These are phyloP conservation scores for Tineola bisselliella DNA, from an alignment of 2,888 invertebrate genomes.

Conservation along the genomic window DNA sequence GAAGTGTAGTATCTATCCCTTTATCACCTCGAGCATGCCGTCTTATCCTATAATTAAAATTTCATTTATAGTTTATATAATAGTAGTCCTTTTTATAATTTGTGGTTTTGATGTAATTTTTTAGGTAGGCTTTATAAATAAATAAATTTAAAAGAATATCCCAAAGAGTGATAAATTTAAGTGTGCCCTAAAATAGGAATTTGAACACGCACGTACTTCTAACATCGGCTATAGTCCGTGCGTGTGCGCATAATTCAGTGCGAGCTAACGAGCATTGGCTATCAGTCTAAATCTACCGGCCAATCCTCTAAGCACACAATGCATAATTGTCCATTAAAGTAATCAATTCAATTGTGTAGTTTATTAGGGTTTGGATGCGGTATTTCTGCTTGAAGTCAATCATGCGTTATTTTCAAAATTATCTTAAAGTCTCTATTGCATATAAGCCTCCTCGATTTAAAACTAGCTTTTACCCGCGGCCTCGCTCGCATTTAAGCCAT, in stretches of 20 bases:
- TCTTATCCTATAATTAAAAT: too few species aligned
- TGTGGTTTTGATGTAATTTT: too few species aligned
- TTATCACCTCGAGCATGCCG: too few species aligned
- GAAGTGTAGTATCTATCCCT: too few species aligned
- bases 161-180: background rate
- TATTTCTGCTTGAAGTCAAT: background rate
- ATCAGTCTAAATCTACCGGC: slow-evolving; percentile 43
- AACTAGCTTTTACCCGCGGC: too few species aligned
- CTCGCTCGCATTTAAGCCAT: too few species aligned
- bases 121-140: too few species aligned
- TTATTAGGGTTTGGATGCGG: slow-evolving; percentile 11
- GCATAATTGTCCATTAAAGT: slow-evolving; percentile 44
- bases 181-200: slow-evolving; percentile 11
- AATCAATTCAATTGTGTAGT: slow-evolving; percentile 14
- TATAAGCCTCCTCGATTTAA: too few species aligned
- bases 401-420: too few species aligned
- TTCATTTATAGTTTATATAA: too few species aligned
- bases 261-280: slow-evolving; percentile 29
- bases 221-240: slow-evolving; percentile 17
- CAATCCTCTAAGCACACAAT: slow-evolving; percentile 37
- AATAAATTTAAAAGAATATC: background rate
- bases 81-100: too few species aligned
- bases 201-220: background rate
- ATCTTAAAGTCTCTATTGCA: too few species aligned
- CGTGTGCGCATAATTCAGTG: slow-evolving; percentile 22